Base-by-base conservation (phyloP, 2,888 invertebrate genomes). In the Synergus laeviventris region DNA sequence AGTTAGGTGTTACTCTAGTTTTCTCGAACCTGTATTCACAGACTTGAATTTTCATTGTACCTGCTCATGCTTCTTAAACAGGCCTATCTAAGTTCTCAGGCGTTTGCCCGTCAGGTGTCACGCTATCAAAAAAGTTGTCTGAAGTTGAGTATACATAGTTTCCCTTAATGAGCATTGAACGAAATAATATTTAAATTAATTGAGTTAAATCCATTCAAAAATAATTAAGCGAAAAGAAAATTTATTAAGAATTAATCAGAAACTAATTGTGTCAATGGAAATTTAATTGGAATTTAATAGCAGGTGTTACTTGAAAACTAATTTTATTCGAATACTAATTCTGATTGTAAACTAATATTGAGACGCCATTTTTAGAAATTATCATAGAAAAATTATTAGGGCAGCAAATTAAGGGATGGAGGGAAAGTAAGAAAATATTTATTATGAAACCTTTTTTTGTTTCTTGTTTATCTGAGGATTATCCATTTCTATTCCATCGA, bases 71-170 rank as follows among this genome's bases (percentile, higher is more conserved):
- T 84, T 86, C 83, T 84, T 83, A 84, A 84, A 85, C 84, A 83
- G 82, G 84, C 82, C 81, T 84, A 85, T 86, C 85, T 83, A 81
- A 80, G 78, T 85, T 87, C 84, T 86, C 83, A 83, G 83, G 79
- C 79, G 79, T 81, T 83, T 84, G 86, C 84, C 85, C 82, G 83
- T 88, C 86, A 88, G 83, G 81, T 85, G 84, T 87, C 88, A 88
- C 87, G 87, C 86, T 78, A 88, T 81, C 82, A 61, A 62, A 76
- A 80, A 81, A 80, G 81, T 81, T 80, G 78, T 80, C 81, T 79
- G 78, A 76, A 76, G 76, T 81, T 54, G 79, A 76, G 78, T 75
- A 78, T 75, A 78, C 77, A n/a, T n/a, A n/a, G n/a, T 79, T 49
- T 70, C 45, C 45, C 70, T 31, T n/a, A 70, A 70, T 70, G 70